Evolutionary conservation across 2,113 vertebrate genomes (phyloP), one percentile per base, ranked within the genome.

Genomic region (Calyptomena viridis): DNA sequence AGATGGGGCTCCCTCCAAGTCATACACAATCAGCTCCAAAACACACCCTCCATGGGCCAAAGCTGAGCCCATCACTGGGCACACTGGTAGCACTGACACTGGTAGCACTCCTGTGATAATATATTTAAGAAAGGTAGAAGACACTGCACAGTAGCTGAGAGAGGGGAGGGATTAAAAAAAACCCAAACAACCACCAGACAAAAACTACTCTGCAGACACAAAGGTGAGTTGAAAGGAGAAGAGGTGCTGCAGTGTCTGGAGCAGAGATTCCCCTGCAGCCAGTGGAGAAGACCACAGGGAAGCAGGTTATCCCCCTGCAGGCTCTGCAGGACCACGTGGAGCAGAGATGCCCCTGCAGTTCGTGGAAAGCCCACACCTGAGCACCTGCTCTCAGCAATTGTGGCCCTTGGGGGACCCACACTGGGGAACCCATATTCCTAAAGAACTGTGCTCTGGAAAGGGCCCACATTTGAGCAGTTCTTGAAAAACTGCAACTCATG

Each of bases 351-450:
- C 40, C 25, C 13, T 44, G 49, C 21, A 77, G 64, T 44, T 28
- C 21, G 1, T 4, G 25, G 19, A 63, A 7, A 86, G 16, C 12
- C 25, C 28, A 22, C 5, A 31, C 19, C 40, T 8, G 6, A 40
- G 19, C 14, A 40, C 30, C 35, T 74, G 50, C 25, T 46, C 46
- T 55, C 22, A 74, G 33, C 21, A 84, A 37, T 1, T 20, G 25
- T 33, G 46, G 46, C 46, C 16, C 9, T 1, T 15, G 6, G 39
- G 13, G 24, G 18, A 53, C 5, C 21, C n/a, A 25, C 2, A 1
- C 31, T 9, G 14, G 37, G 44, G 28, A 27, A 44, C 18, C 8
- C 27, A 40, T 1, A 3, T 22, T 68, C 23, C 46, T 82, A 10
- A 56, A 35, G 31, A 17, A 55, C 30, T 11, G 21, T 6, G 14